These are phyloP conservation scores for Amiota mariae DNA, from an alignment of 2,888 invertebrate genomes.

Conservation along the genomic window DNA sequence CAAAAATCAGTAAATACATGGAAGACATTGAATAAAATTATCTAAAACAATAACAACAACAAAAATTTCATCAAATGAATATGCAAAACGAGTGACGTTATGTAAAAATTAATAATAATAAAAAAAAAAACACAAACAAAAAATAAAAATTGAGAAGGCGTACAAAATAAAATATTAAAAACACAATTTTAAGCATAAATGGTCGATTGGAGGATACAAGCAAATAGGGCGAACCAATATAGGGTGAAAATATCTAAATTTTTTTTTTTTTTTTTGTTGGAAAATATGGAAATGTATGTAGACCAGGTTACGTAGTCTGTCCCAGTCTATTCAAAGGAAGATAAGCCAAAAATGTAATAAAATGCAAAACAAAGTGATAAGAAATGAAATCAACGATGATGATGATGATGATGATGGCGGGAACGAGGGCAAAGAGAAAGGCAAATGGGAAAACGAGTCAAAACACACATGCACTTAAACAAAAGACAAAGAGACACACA, in stretches of 20 bases:
- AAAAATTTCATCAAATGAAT: constrained; percentile 60
- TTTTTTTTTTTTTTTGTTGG: no score
- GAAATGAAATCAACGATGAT: constrained; percentile 34
- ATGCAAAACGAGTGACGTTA: constrained; percentile 50
- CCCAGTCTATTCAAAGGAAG: background rate
- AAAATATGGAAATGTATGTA: constrained; percentile 29
- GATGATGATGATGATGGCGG: background rate
- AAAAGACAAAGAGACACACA: background rate
- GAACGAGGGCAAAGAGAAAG: no score
- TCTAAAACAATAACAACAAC: no score
- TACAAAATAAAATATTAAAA: no score
- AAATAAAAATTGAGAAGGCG: constrained; percentile 5
- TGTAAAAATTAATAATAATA: background rate
- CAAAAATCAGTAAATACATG: constrained; percentile 33
- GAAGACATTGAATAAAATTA: constrained; percentile 59
- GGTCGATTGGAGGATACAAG: no score
- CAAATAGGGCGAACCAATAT: background rate
- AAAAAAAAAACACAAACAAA: constrained; percentile 12
- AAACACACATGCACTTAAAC: constrained; percentile 24
- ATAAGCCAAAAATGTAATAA: constrained; percentile 31
- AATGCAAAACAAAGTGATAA: constrained; percentile 45
- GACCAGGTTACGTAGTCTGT: background rate
- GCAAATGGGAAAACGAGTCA: background rate
- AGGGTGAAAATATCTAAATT: background rate
- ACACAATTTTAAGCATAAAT: no score